Conservation (phyloP, 2,797 vertebrate species). For the Malurus leucopterus region DNA sequence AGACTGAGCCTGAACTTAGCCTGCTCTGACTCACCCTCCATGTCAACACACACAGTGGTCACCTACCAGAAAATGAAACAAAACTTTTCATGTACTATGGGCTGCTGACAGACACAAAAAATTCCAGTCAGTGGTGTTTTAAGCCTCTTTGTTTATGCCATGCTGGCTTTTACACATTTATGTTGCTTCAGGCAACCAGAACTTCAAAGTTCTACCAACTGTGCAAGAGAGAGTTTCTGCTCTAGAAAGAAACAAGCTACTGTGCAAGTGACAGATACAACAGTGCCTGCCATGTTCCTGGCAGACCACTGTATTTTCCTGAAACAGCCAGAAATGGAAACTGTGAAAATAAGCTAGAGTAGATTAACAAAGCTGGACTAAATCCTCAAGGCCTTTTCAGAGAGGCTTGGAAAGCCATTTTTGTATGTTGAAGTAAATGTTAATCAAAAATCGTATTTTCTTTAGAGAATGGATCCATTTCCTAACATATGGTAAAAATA, state of each 20-base stretch:
- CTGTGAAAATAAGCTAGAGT: background rate
- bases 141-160: background rate
- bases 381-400: background rate
- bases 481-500: background rate
- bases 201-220: background rate
- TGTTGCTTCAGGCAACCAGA: background rate
- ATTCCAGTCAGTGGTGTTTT: background rate
- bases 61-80: background rate
- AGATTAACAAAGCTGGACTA: background rate
- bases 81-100: background rate
- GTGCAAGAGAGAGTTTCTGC: background rate
- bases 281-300: background rate
- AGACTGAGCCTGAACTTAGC: fast-evolving
- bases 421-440: background rate
- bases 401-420: background rate
- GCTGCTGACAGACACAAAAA: background rate
- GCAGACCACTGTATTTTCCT: background rate
- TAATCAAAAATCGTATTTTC: background rate
- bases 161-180: background rate
- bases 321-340: background rate
- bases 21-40: background rate
- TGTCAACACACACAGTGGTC: background rate
- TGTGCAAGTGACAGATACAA: background rate
- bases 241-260: background rate
- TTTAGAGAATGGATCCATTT: background rate